Conservation (phyloP, 2,113 vertebrate species). For the Hippopotamus amphibius region DNA sequence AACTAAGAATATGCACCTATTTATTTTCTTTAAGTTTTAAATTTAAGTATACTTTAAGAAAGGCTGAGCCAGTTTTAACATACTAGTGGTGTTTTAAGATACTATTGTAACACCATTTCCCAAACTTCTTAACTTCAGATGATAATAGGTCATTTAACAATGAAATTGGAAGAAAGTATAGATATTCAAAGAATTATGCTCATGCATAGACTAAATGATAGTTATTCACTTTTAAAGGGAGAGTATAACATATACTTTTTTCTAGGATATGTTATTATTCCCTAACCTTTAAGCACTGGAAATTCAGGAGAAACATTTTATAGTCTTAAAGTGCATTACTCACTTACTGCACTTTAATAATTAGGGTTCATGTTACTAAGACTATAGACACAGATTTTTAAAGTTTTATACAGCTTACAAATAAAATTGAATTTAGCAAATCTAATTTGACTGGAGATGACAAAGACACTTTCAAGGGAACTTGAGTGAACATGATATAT, state of each 20-base stretch:
- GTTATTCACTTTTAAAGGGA: slow-evolving; percentile 9
- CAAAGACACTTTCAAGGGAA: background rate
- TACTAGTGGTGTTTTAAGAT: background rate
- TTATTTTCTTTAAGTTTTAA: slow-evolving; percentile 23
- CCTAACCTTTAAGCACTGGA: background rate
- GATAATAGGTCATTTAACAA: background rate
- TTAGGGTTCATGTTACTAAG: background rate
- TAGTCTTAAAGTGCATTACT: background rate
- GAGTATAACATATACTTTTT: background rate
- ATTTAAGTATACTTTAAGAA: slow-evolving; percentile 35
- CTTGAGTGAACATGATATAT: background rate
- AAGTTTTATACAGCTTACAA: background rate
- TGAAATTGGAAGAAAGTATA: background rate
- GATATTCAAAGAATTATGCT: background rate
- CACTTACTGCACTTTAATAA: background rate
- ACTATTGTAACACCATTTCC: background rate
- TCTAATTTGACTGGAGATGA: background rate
- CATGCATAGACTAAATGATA: background rate
- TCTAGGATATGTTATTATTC: background rate
- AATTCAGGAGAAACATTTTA: background rate
- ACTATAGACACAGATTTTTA: background rate
- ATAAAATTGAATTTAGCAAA: background rate
- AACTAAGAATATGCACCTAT: background rate
- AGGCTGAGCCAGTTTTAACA: background rate
- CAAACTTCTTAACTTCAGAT: background rate